Conservation (phyloP, 2,113 vertebrate genomes). For the Apteryx mantelli region DNA sequence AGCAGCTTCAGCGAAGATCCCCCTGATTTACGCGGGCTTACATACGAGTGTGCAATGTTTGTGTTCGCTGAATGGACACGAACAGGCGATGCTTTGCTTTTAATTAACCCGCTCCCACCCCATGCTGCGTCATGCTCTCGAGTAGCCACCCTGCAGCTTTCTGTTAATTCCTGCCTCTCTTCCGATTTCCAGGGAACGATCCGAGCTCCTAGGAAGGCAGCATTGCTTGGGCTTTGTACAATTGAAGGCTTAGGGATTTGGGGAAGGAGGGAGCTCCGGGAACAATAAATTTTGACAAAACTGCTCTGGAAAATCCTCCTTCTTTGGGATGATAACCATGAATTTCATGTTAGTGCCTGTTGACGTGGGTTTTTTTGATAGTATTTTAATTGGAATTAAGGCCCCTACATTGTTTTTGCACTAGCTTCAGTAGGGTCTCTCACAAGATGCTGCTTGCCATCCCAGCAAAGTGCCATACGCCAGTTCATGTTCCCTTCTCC, state of each 20-base stretch:
- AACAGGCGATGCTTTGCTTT: neutral
- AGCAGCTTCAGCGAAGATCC: neutral
- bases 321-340: neutral
- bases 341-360: neutral
- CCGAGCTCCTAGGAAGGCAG: neutral
- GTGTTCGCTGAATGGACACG: neutral
- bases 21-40: neutral
- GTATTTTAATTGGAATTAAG: neutral
- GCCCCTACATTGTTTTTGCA: neutral
- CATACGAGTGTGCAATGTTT: neutral
- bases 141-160: neutral
- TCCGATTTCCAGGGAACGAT: fast-evolving
- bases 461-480: neutral
- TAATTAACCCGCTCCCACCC: neutral
- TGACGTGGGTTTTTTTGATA: neutral
- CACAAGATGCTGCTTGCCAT: neutral
- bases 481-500: neutral
- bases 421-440: neutral
- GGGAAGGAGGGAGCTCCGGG: neutral
- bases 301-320: neutral
- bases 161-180: neutral
- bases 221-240: neutral
- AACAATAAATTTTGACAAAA: neutral
- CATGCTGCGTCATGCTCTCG: neutral
- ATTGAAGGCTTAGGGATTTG: neutral